Conservation (phyloP, 1,140 invertebrate genomes). For the Drosophila bipectinata region DNA sequence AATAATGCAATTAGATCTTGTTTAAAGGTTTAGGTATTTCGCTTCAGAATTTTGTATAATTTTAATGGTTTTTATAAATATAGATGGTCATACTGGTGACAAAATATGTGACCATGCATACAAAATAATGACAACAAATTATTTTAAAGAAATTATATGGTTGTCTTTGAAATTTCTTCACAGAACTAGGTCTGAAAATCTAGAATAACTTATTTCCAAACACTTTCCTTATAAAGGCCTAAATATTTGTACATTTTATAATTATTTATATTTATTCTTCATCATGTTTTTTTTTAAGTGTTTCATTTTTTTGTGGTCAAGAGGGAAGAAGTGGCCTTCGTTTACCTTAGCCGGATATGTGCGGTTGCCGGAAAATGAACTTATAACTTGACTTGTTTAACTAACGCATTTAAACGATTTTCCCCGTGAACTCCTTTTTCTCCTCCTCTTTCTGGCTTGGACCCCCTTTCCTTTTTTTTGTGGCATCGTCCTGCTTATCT, state of each 20-base stretch:
- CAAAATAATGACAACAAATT: no score
- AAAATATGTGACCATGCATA: not conserved
- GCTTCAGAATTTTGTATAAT: no score
- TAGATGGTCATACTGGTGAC: not conserved
- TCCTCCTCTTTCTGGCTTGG: constrained; percentile 7
- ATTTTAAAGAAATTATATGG: no score
- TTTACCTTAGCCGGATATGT: constrained; percentile 72
- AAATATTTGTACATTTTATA: not conserved
- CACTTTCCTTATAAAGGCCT: not conserved
- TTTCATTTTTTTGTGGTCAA: not conserved
- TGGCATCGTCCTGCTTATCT: not conserved
- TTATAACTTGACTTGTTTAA: constrained; percentile 82
- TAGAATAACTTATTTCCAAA: no score
- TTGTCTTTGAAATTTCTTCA: no score
- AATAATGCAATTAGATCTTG: no score
- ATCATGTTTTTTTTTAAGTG: not conserved
- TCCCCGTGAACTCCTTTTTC: constrained; percentile 13
- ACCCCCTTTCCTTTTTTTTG: constrained; percentile 7
- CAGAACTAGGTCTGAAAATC: no score
- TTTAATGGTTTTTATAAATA: no score
- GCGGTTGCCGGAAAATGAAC: constrained; percentile 79
- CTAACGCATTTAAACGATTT: constrained; percentile 81
- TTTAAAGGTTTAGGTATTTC: not conserved
- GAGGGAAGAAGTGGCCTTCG: constrained; percentile 24
- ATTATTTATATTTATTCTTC: not conserved